Percentiles rank a stretch among this genome's conserved stretches.
These are phyloP conservation scores for Drosophila tristis DNA, from an alignment of 1,140 invertebrate species.

Conservation along the genomic window DNA sequence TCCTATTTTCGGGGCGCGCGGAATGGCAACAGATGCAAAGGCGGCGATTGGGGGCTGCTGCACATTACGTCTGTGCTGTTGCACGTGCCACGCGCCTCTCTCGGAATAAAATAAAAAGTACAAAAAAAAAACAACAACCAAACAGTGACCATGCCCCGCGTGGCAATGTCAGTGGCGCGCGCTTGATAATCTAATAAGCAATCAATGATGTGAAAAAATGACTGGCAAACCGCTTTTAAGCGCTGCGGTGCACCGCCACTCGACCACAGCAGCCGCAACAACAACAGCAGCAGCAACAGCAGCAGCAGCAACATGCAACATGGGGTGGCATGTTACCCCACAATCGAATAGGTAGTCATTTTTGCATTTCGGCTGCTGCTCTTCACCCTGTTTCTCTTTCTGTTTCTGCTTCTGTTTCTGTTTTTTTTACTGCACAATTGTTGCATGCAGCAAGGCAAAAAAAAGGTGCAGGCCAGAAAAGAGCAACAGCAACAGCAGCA, in stretches of 20 bases:
- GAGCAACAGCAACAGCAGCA: conserved; percentile 17
- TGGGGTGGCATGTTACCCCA: conserved; percentile 4
- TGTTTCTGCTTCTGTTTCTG: conserved; percentile 20
- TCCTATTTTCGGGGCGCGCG: conserved; percentile 56
- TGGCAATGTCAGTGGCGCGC: conserved; percentile 51
- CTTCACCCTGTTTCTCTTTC: conserved; percentile 31
- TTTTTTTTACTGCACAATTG: conserved; percentile 56
- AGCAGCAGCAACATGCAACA: conserved; percentile 11
- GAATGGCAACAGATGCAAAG: conserved; percentile 73
- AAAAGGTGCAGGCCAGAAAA: conserved; percentile 22
- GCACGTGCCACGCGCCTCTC: conserved; percentile 57
- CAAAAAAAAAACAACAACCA: conserved; percentile 12
- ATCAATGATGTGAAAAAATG: conserved; percentile 81
- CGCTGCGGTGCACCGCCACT: conserved; percentile 71
- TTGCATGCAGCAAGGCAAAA: conserved; percentile 68
- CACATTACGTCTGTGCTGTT: conserved; percentile 53
- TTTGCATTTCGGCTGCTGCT: conserved; percentile 50
- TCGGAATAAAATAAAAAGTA: conserved; percentile 33
- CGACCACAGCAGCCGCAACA: conserved; percentile 38
- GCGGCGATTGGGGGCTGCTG: conserved; percentile 47
- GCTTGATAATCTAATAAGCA: conserved; percentile 79
- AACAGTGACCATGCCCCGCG: neutral
- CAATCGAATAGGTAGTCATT: conserved; percentile 25
- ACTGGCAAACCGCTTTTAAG: conserved; percentile 76
- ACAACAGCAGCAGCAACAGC: conserved; percentile 9